Percentiles rank a stretch among this genome's conserved stretches.
Evolutionary conservation across 2,113 vertebrate species (phyloP).

Genomic region (Hippocampus mohnikei): DNA sequence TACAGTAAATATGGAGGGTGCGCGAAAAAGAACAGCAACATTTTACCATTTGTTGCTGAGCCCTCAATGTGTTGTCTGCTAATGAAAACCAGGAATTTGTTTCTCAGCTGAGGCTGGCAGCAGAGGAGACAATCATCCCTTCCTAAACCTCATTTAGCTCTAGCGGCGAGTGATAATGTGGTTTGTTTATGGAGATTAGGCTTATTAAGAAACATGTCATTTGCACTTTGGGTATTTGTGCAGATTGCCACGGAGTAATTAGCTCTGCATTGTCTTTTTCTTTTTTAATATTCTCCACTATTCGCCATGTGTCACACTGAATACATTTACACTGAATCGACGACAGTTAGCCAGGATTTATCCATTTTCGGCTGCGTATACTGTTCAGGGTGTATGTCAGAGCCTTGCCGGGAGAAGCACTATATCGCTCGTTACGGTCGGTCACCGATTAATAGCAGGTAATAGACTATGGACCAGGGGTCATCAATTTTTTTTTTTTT

Average conservation of each 20-base stretch:
- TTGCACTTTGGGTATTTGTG: neutral
- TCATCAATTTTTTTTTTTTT: too few species aligned
- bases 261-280: neutral
- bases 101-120: neutral
- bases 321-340: neutral
- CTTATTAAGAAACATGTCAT: slow-evolving; percentile 5
- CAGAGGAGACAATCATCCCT: neutral
- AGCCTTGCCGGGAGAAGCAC: too few species aligned
- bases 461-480: too few species aligned
- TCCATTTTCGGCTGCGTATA: neutral
- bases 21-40: neutral
- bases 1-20: neutral
- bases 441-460: too few species aligned
- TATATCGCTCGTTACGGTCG: too few species aligned
- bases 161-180: neutral
- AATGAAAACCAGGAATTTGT: neutral
- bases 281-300: neutral
- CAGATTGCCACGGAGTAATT: neutral
- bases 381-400: neutral
- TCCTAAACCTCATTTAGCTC: neutral
- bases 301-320: neutral
- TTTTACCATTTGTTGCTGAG: neutral
- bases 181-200: slow-evolving; percentile 4
- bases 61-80: neutral
- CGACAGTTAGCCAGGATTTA: neutral